Conservation (phyloP, 2,113 vertebrate genomes). For the Eubucco bourcierii region DNA sequence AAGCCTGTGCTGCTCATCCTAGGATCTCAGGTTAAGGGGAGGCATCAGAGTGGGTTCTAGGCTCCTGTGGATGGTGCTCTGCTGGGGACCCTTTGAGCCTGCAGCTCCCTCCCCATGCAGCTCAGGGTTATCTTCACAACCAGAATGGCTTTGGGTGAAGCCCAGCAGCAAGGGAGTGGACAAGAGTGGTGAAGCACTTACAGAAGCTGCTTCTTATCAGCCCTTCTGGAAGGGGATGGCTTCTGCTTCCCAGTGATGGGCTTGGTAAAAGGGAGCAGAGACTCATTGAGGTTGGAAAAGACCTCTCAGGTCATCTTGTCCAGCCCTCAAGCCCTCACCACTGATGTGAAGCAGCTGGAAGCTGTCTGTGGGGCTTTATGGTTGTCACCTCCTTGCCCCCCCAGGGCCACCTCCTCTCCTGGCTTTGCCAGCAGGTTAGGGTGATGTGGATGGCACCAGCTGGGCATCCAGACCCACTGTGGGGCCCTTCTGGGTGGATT, state of each 20-base stretch:
- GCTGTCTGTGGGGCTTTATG: too few species aligned
- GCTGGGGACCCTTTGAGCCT: neutral
- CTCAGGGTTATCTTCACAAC: neutral
- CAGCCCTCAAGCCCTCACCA: too few species aligned
- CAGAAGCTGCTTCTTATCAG: neutral
- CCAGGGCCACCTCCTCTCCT: too few species aligned
- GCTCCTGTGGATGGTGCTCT: neutral
- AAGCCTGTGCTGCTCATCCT: too few species aligned
- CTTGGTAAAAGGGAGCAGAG: too few species aligned
- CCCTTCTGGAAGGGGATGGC: too few species aligned
- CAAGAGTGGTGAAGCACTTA: neutral
- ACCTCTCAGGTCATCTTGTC: too few species aligned
- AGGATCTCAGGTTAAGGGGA: neutral
- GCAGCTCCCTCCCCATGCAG: neutral
- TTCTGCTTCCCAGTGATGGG: too few species aligned
- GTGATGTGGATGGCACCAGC: too few species aligned
- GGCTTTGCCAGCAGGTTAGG: neutral
- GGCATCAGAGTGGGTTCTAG: rapidly evolving
- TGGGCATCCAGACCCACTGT: too few species aligned
- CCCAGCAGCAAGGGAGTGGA: rapidly evolving
- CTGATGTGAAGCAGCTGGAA: neutral
- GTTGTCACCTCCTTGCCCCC: too few species aligned
- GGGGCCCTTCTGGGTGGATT: neutral
- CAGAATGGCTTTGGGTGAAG: neutral
- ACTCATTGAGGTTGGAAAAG: too few species aligned